phyloP scores from a whole-genome alignment of 2,113 vertebrate genomes.

The Leiothrix lutea region DNA sequence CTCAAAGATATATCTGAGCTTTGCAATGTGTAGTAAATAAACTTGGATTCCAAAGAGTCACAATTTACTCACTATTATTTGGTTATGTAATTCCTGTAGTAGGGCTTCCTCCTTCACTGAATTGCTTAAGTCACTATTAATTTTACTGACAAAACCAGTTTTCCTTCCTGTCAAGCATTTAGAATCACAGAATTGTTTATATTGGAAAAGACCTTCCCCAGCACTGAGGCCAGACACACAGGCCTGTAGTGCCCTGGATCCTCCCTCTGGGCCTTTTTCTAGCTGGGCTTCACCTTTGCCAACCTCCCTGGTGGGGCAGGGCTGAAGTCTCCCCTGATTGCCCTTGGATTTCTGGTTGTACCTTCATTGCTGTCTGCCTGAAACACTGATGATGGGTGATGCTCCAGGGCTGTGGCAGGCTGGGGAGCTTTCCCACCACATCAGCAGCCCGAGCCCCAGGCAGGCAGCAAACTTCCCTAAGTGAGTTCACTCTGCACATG shows the following conservation, averaged over 20 bases:
- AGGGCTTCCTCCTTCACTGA: neutral
- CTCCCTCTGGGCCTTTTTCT: neutral
- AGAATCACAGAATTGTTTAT: too few relatives aligned
- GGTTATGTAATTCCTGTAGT: neutral
- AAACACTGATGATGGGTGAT: accelerated
- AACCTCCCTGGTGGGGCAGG: neutral
- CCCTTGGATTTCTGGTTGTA: neutral
- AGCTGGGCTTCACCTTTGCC: neutral
- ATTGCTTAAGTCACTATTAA: neutral
- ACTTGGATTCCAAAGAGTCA: neutral
- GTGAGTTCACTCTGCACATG: neutral
- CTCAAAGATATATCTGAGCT: neutral
- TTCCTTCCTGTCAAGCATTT: neutral
- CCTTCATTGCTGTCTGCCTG: neutral
- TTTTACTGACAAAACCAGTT: neutral
- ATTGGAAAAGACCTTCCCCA: neutral
- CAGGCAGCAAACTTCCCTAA: neutral
- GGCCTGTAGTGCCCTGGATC: neutral
- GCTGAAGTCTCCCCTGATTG: neutral
- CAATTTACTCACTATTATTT: neutral
- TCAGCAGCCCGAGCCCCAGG: neutral
- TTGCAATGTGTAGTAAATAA: neutral
- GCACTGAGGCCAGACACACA: neutral
- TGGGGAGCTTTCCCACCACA: neutral
- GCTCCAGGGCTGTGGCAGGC: accelerated